Base-by-base conservation (phyloP, 2,113 vertebrate genomes). In the Periophthalmus modestus region DNA sequence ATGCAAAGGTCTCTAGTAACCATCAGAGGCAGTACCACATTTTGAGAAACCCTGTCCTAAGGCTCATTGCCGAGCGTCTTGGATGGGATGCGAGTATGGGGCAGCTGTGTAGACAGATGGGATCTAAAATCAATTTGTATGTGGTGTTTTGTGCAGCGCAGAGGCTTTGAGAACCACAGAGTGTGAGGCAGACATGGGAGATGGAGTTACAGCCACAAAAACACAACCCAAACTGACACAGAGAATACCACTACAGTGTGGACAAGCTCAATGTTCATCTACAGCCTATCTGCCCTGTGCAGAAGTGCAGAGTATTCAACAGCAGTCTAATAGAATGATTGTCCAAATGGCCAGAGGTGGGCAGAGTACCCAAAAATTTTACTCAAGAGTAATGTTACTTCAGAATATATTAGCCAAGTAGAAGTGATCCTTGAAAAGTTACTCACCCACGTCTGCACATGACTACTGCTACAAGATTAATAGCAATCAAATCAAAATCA, bases 71-170 rank as follows among this genome's bases (percentile, higher is more conserved):
- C 10, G 39, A 43, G 7, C 57, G 68, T 19, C 18, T 33, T 70
- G 79, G 73, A 47, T 24, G 23, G 67, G 67, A 23, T 75, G 78
- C 67, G 61, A 66, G 67, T 79, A 62, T 16, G n/a, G 46, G 73
- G 61, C 3, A 57, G 74, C 75, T 68, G 78, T 77, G 85, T 82
- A 78, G 82, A 87, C 79, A 82, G 85, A 85, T 78, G 85, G 80
- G 80, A 87, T 88, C 75, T 88, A 79, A 81, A 88, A 90, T 82
- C 88, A 87, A 85, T 90, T 89, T 88, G 85, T 85, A 83, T 82
- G 85, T 88, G 87, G 85, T 78, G 78, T 80, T 21, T 74, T 82
- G 79, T 72, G 82, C 81, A 83, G 82, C 79, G 73, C 73, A 85
- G 34, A 82, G 80, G 68, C 71, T 82, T 85, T 69, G 33, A 62